Percentiles rank a stretch among this genome's conserved stretches.
These are phyloP conservation scores for Spialia ferax DNA, from an alignment of 2,888 invertebrate genomes.

Conservation along the genomic window DNA sequence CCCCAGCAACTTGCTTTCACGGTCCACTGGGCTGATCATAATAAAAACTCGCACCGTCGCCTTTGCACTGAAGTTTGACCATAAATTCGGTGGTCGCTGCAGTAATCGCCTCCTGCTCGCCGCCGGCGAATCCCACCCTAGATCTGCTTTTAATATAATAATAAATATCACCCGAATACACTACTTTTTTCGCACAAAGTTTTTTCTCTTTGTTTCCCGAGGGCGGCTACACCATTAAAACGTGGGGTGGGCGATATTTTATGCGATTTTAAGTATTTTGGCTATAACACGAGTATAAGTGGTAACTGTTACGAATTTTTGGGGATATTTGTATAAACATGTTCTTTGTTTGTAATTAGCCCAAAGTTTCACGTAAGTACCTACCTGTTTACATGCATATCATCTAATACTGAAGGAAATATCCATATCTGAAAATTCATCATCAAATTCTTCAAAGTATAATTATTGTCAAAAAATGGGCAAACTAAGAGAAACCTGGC, in stretches of 20 bases:
- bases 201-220: conserved; percentile 76
- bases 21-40: conserved; percentile 87
- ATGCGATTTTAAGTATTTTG: conserved; percentile 85
- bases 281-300: conserved; percentile 67
- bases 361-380: no score
- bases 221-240: conserved; percentile 81
- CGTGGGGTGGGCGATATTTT: conserved; percentile 80
- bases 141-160: conserved; percentile 83
- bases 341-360: background rate
- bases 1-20: conserved; percentile 86
- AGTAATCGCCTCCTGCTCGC: conserved; percentile 69
- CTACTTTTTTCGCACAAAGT: conserved; percentile 74
- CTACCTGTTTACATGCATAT: background rate
- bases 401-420: background rate
- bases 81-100: conserved; percentile 83
- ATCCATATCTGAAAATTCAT: no score
- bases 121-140: conserved; percentile 74
- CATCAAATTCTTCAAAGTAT: no score
- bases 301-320: conserved; percentile 61
- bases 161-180: conserved; percentile 80
- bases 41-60: conserved; percentile 87
- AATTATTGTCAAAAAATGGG: no score
- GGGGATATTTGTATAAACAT: background rate
- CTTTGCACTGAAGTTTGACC: conserved; percentile 84
- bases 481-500: no score